Conservation (phyloP, 1,140 invertebrate species). For the Cydia strobilella region DNA sequence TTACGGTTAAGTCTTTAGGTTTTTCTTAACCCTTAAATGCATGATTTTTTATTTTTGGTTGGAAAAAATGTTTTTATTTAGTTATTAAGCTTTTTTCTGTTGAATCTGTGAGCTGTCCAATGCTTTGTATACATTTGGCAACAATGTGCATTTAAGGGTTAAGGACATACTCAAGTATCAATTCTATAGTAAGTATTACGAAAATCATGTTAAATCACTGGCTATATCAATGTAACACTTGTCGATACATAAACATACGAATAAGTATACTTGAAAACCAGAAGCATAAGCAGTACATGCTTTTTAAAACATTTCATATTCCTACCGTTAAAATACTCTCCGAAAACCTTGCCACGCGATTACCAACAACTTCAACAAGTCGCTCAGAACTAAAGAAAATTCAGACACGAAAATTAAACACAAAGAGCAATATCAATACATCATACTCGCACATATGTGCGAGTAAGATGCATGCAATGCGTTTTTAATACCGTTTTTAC, state of each 20-base stretch:
- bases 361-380: not conserved
- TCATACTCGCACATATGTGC: not conserved
- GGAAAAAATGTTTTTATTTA: too few relatives aligned
- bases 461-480: not conserved
- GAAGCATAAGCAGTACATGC: not conserved
- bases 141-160: too few relatives aligned
- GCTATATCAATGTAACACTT: not conserved
- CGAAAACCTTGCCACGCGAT: conserved; percentile 9
- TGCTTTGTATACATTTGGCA: too few relatives aligned
- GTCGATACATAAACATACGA: not conserved
- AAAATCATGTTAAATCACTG: not conserved
- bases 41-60: too few relatives aligned
- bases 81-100: too few relatives aligned
- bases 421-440: not conserved
- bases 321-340: not conserved
- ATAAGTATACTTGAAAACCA: conserved; percentile 4
- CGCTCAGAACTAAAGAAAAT: not conserved
- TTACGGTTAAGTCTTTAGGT: too few relatives aligned
- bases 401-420: not conserved
- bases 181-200: too few relatives aligned
- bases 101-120: too few relatives aligned
- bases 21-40: too few relatives aligned
- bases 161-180: too few relatives aligned
- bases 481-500: not conserved
- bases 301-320: conserved; percentile 6